Evolutionary conservation across 64 coral and sea anemone genomes (phyloP).

Genomic region (Pocillopora verrucosa): DNA sequence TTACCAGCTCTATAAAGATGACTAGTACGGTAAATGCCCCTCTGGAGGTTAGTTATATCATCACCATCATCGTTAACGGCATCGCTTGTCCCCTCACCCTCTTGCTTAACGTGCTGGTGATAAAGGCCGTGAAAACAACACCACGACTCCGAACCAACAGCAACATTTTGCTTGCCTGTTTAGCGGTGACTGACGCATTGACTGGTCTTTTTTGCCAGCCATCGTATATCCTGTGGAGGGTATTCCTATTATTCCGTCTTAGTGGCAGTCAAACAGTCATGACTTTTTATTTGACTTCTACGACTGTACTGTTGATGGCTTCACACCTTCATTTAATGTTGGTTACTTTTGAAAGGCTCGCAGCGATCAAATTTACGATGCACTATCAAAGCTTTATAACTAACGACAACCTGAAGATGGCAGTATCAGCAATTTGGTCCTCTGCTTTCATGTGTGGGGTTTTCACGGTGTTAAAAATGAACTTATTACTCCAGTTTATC

Average conservation of each 20-base stretch:
- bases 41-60: too few relatives aligned
- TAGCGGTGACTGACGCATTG: neutral
- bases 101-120: neutral
- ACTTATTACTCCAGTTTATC: neutral
- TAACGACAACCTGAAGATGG: neutral
- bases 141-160: neutral
- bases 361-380: neutral
- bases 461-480: neutral
- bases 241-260: neutral
- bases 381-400: neutral
- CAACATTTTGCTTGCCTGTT: neutral
- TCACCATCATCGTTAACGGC: neutral
- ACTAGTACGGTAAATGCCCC: too few relatives aligned
- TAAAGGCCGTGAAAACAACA: neutral
- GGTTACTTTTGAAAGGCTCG: neutral
- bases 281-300: too few relatives aligned
- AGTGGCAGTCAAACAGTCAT: neutral
- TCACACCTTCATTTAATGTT: neutral
- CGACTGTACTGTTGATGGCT: neutral
- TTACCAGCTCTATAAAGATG: too few relatives aligned
- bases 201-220: neutral
- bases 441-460: neutral
- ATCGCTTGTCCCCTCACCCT: neutral
- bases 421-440: neutral
- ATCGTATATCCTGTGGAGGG: neutral